Evolutionary conservation across 2,888 invertebrate genomes (phyloP), one percentile per base, ranked within the genome.

Genomic region (Drosophila koepferae): DNA sequence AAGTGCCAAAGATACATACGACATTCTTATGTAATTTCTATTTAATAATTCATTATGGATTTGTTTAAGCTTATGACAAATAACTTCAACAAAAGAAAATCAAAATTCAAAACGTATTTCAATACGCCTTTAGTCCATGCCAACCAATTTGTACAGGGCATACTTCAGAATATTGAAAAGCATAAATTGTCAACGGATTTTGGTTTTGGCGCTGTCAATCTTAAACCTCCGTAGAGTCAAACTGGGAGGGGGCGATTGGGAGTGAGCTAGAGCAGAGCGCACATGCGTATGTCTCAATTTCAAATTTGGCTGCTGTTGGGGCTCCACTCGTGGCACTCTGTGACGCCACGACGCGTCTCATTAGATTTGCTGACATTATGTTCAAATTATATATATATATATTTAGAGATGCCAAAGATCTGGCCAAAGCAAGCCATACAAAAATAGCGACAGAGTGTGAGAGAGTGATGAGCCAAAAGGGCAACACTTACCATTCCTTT

Each of bases 401-500:
- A 60, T 70, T 54, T 46, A 54, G 63, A 54, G 53, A 53, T 18
- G 18, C 6, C 44, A 20, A 2, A 53, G 43, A 20, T 51, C 38
- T 18, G 34, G 18, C 55, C 53, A 20, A 6, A 31, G 16, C 7
- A 18, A 41, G n/a, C 9, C 34, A 9, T 23, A n/a, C 20, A 31
- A 28, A 36, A 36, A 23, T 18, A 38, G 18, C 23, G 16, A 16
- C 6, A 23, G 38, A 8, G 34, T 1, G 18, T 1, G 12, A 3
- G 12, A 5, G 18, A 2, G n/a, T 1, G 40, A 6, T 40, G n/a
- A 41, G 20, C 3, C 3, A 5, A 8, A 23, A 23, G 23, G 40
- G 23, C 10, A 44, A 40, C 61, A 90, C 92, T 89, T 79, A 95
- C 95, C 95, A 95, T 90, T 94, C 94, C 87, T 94, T 94, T 81